Percentiles rank a stretch among this genome's conserved stretches.
Evolutionary conservation across 2,113 vertebrate species (phyloP).

Genomic region (Carassius auratus): DNA sequence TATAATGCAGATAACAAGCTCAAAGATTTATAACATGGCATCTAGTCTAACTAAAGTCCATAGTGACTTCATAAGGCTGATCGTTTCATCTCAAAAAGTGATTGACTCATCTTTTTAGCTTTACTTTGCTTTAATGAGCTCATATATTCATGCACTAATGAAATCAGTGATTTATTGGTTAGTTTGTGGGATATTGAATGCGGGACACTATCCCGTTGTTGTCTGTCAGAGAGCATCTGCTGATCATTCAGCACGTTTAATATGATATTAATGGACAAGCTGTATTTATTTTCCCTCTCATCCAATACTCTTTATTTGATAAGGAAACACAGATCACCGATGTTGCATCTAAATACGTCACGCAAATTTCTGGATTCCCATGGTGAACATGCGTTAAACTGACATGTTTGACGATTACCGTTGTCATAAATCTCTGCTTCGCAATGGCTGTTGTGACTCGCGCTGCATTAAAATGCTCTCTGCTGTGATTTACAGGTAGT

Average conservation of each 20-base stretch:
- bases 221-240: constrained; percentile 34
- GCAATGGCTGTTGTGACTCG: constrained; percentile 45
- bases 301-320: constrained; percentile 31
- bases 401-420: constrained; percentile 20
- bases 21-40: background rate
- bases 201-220: constrained; percentile 27
- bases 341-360: constrained; percentile 21
- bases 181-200: constrained; percentile 48
- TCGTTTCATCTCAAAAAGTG: background rate
- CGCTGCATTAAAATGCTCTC: constrained; percentile 44
- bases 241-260: constrained; percentile 41
- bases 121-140: constrained; percentile 60
- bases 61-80: background rate
- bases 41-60: background rate
- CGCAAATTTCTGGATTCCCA: constrained; percentile 12
- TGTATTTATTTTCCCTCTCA: constrained; percentile 5
- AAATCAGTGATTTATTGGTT: constrained; percentile 56
- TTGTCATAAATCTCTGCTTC: constrained; percentile 26
- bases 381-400: constrained; percentile 16
- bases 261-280: constrained; percentile 37
- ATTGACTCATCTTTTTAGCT: constrained; percentile 12
- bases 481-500: constrained; percentile 26
- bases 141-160: constrained; percentile 48
- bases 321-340: constrained; percentile 14
- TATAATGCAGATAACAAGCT: background rate